phyloP scores from a whole-genome alignment of 2,113 vertebrate genomes.

The Crotophaga sulcirostris region DNA sequence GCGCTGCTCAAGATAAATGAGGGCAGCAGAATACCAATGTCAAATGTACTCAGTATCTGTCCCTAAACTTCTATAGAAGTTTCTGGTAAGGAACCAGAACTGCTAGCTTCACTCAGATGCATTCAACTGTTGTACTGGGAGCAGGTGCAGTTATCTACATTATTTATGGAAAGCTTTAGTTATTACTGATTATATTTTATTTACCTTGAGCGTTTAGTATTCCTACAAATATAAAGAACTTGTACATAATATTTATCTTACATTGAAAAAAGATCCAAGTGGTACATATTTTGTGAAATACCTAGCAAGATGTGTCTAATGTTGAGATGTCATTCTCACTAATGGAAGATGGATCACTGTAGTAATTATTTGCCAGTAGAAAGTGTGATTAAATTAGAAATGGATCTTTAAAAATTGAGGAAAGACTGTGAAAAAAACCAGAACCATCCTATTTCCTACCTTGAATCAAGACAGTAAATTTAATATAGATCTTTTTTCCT shows the following conservation, averaged over 20 bases:
- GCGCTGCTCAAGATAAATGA: background rate
- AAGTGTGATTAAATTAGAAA: background rate
- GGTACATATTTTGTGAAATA: background rate
- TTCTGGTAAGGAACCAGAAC: background rate
- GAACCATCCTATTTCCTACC: background rate
- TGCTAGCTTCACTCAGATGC: background rate
- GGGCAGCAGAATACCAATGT: background rate
- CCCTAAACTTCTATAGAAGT: background rate
- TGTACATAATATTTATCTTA: background rate
- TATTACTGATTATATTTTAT: background rate
- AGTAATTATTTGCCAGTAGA: background rate
- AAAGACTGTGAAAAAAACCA: background rate
- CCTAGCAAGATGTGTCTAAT: background rate
- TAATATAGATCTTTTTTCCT: background rate
- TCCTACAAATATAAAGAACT: background rate
- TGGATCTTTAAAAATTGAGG: background rate
- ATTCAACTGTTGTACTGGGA: background rate
- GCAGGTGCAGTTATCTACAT: background rate
- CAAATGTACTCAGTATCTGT: background rate
- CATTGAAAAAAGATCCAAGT: background rate
- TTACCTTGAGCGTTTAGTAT: background rate
- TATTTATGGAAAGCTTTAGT: background rate
- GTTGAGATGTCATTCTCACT: background rate
- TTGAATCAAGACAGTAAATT: background rate
- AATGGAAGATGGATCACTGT: background rate